Percentiles rank a stretch among this genome's conserved stretches.
phyloP scores from a whole-genome alignment of 2,797 vertebrate genomes.

The Peromyscus aztecus region DNA sequence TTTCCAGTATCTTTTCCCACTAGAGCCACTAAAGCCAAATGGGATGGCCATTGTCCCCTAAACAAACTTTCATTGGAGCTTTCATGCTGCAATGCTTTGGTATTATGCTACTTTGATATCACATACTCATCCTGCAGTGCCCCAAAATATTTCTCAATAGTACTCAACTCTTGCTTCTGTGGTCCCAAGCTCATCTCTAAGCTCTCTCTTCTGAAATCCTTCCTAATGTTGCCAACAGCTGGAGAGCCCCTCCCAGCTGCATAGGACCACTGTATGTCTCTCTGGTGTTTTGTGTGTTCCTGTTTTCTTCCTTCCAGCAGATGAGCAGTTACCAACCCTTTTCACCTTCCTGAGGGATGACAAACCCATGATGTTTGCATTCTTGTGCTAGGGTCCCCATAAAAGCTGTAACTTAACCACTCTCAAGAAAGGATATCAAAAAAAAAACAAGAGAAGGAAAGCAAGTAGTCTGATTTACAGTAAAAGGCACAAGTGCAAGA shows the following conservation, averaged over 20 bases:
- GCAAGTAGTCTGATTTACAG: background rate
- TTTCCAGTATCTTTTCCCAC: background rate
- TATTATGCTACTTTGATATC: too few relatives aligned
- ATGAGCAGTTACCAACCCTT: background rate
- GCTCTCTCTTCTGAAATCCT: background rate
- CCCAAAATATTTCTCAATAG: background rate
- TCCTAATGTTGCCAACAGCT: background rate
- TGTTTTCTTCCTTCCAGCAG: background rate
- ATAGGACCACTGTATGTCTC: background rate
- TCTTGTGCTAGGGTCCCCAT: background rate
- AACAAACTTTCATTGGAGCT: background rate
- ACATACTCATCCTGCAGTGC: background rate
- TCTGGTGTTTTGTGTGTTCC: background rate
- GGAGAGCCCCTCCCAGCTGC: background rate
- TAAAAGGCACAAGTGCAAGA: background rate
- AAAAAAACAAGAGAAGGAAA: background rate
- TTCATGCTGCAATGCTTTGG: background rate
- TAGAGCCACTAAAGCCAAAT: background rate
- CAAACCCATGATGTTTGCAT: background rate
- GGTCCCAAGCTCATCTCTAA: background rate
- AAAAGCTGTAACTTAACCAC: background rate
- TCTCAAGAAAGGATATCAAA: background rate
- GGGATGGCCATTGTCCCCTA: background rate
- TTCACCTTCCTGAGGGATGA: background rate
- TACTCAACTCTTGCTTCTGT: background rate